These are phyloP conservation scores for Indicator maculatus DNA, from an alignment of 2,113 vertebrate species.

Conservation along the genomic window DNA sequence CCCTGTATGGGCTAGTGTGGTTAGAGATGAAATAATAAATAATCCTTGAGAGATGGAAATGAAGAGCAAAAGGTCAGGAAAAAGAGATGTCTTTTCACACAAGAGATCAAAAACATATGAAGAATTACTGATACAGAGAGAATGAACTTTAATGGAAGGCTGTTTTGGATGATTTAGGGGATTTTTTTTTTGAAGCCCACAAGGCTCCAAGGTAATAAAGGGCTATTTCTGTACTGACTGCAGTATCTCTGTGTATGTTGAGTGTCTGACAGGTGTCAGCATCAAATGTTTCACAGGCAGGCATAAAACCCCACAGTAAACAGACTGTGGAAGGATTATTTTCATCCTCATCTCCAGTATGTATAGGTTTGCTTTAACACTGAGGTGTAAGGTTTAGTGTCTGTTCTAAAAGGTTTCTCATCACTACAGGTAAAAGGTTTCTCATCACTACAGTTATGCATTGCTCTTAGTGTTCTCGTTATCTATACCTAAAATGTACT, in stretches of 20 bases:
- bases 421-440: background rate
- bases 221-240: background rate
- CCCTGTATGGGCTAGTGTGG: background rate
- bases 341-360: background rate
- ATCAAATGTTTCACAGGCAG: background rate
- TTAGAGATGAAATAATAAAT: constrained; percentile 10
- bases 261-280: background rate
- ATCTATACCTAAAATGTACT: background rate
- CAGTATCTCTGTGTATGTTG: background rate
- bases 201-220: background rate
- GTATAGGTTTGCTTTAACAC: background rate
- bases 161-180: background rate
- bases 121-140: background rate
- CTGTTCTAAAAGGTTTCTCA: background rate
- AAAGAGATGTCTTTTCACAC: background rate
- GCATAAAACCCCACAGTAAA: background rate
- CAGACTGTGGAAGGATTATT: background rate
- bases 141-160: background rate
- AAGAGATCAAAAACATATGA: background rate
- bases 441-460: background rate
- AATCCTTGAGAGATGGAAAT: background rate
- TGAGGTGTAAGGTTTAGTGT: background rate
- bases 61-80: constrained; percentile 18
- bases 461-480: background rate
- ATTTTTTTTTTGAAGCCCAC: background rate